Evolutionary conservation across 2,113 vertebrate species (phyloP), one percentile per base, ranked within the genome.

Genomic region (Puma concolor): DNA sequence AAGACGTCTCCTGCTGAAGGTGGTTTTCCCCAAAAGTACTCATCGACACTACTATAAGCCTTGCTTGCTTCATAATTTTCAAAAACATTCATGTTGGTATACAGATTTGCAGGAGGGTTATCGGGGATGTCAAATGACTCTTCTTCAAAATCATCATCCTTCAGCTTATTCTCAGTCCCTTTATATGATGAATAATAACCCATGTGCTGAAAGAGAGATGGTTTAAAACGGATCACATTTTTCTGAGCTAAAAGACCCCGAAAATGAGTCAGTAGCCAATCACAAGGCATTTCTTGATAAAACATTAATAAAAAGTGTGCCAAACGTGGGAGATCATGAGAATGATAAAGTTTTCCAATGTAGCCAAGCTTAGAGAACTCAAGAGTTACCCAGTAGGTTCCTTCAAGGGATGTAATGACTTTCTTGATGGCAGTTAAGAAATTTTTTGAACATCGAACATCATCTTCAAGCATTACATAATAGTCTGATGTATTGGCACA

Each of bases 201-300:
- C 99, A 99, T 99, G 98, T 99, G 99, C 97, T 99, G 99, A 98
- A 99, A 99, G 81, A 99, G 99, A n/a, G 99, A 99, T 81, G 99
- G 99, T 98, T 99, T 99, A 98, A 99, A 99, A 92, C 99, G 99
- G 54, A 99, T 99, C 57, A 99, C 99, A 88, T 99, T 99, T 98
- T 99, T 99, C 98, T 99, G 99, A 93, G 99, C 99, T 98, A 99
- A 97, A 4, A 99, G 98, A 64, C 99, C 99, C 77, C 99, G 98
- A 84, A 99, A 99, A 98, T 99, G 99, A 97, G 99, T 99, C 63
- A 99, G 99, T 52, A 99, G 98, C 99, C 99, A 99, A 96, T 99
- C 99, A 0, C 99, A 99, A 98, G 99, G 99, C 99, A 99, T 99
- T 98, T 99, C 99, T 98, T 99, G 99, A 99, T 99, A 99, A 98